Evolutionary conservation across 2,113 vertebrate species (phyloP).

Genomic region (Myrmecophaga tridactyla): DNA sequence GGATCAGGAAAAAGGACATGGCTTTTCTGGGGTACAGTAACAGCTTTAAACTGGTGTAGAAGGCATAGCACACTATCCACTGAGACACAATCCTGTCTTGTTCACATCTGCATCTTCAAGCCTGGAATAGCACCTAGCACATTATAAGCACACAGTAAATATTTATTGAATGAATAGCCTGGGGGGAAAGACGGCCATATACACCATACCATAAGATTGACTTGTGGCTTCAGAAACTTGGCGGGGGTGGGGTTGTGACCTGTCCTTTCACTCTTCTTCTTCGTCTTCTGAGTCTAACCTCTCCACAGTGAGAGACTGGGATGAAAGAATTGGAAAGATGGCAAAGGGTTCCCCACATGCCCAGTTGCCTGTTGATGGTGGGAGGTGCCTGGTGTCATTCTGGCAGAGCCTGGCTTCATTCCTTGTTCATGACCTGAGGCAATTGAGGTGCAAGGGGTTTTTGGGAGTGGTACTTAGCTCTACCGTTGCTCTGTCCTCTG

Average conservation of each 20-base stretch:
- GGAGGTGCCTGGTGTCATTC: background rate
- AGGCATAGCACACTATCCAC: background rate
- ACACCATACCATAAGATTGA: background rate
- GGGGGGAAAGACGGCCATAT: background rate
- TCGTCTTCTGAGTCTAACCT: background rate
- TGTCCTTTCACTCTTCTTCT: background rate
- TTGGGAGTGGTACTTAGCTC: background rate
- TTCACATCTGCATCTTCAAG: background rate
- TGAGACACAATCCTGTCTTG: background rate
- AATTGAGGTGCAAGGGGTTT: background rate
- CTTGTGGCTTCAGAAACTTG: background rate
- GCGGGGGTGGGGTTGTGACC: background rate
- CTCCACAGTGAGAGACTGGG: background rate
- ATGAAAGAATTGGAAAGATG: background rate
- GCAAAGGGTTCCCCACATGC: background rate
- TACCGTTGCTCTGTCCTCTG: background rate
- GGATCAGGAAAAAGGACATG: too few relatives aligned
- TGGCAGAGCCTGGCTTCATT: background rate
- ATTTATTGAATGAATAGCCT: background rate
- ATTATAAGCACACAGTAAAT: background rate
- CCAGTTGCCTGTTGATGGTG: background rate
- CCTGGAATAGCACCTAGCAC: background rate
- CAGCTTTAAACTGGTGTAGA: too few relatives aligned
- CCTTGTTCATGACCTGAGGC: background rate
- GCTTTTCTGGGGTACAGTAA: too few relatives aligned